phyloP scores from a whole-genome alignment of 2,888 invertebrate species.

The Drosophila paracracens region DNA sequence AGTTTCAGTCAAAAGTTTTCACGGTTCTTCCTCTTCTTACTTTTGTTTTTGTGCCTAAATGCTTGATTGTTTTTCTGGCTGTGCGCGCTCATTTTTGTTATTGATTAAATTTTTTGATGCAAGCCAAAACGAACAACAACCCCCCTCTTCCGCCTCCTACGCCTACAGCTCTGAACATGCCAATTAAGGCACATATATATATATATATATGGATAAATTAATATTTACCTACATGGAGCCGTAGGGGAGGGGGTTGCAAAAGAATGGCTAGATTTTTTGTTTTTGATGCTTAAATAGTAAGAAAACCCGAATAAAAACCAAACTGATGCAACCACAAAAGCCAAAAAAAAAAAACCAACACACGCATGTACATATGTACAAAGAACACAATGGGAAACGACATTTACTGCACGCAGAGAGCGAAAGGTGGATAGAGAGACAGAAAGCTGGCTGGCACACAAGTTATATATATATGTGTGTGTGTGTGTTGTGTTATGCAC shows the following conservation, averaged over 20 bases:
- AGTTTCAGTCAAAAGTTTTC: slow-evolving; percentile 58
- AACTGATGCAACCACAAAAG: slow-evolving; percentile 7
- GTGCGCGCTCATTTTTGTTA: slow-evolving; percentile 50
- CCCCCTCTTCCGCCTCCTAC: background rate
- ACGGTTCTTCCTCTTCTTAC: slow-evolving; percentile 29
- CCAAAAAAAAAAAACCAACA: background rate
- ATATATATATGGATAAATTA: background rate
- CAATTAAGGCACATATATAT: slow-evolving; percentile 54
- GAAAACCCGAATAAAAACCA: slow-evolving; percentile 5
- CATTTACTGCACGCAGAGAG: background rate
- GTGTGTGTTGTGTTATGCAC: background rate
- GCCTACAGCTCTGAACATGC: slow-evolving; percentile 32
- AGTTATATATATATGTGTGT: background rate
- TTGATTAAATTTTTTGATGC: slow-evolving; percentile 60
- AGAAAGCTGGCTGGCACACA: background rate
- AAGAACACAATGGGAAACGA: background rate
- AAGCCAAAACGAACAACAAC: background rate
- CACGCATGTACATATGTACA: background rate
- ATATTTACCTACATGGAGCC: slow-evolving; percentile 19
- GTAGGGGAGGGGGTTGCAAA: slow-evolving; percentile 17
- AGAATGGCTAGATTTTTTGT: slow-evolving; percentile 19
- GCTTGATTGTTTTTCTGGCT: slow-evolving; percentile 27
- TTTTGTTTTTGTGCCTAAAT: slow-evolving; percentile 23
- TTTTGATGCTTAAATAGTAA: slow-evolving; percentile 49
- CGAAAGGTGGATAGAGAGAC: background rate